Evolutionary conservation across 1,140 invertebrate genomes (phyloP), one percentile per base, ranked within the genome.

Genomic region (Drosophila parabipectinata): DNA sequence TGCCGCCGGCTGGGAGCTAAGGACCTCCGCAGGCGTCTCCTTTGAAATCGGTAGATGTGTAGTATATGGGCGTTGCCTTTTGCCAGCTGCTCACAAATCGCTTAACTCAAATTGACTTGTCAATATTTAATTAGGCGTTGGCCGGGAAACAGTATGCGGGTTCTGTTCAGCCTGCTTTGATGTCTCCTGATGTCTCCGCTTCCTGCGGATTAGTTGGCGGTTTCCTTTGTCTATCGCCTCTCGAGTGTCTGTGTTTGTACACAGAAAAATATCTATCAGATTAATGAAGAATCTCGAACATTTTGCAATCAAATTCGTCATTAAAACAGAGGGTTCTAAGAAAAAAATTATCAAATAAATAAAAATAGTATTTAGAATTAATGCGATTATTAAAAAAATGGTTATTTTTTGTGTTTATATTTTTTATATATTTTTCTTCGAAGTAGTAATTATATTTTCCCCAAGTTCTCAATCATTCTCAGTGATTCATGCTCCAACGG

Each of bases 51-150:
- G 26, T 18, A 51, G 47, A 18, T 63, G 2, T 14, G 10, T 9
- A 66, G 30, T 14, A 54, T 45, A 12, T 39, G 34, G 34, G 26
- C 6, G 30, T 24, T 39, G 21, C 45, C 53, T 47, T 18, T 47
- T 21, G 57, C 53, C 83, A 88, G 83, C 83, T 88, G 83, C 79
- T 56, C 83, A 82, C 82, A 87, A 87, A 87, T 87, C 82, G 84
- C 69, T 88, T 88, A 88, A 88, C 83, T 88, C 79, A 88, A 88
- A 88, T 88, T 88, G 83, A 88, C 66, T 89, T 88, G 83, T 88
- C 83, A 88, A 88, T 88, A 88, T 88, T 88, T 88, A 88, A 88
- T 88, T 88, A 84, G 81, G 82, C 82, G 45, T 57, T 67, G 48
- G 50, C 30, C 24, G 52, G 56, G 53, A 50, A 68, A 63, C 51